phyloP scores from a whole-genome alignment of 2,113 vertebrate species.

The Ahaetulla prasina region DNA sequence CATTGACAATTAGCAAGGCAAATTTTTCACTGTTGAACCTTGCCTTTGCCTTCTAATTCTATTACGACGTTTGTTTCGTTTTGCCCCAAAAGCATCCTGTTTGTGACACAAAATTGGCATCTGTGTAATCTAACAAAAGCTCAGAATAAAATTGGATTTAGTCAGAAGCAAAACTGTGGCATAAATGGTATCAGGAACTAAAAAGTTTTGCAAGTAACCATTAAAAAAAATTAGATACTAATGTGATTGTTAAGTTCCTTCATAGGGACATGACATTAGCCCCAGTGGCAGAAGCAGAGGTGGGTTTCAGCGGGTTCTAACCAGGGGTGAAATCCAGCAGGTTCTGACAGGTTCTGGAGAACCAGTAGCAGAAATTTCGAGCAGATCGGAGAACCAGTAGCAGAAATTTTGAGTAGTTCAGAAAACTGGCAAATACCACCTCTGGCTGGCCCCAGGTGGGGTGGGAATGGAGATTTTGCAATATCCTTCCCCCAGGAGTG shows the following conservation, averaged over 20 bases:
- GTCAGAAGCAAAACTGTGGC: slow-evolving; percentile 40
- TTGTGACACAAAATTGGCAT: slow-evolving; percentile 49
- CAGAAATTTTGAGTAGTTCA: too few species aligned
- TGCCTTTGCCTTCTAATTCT: slow-evolving; percentile 53
- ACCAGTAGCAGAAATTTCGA: too few species aligned
- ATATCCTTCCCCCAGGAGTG: too few species aligned
- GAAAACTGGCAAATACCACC: too few species aligned
- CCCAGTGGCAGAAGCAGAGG: neutral
- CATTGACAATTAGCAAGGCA: slow-evolving; percentile 56
- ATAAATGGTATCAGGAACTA: slow-evolving; percentile 23
- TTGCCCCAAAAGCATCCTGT: slow-evolving; percentile 32
- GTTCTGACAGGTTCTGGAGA: too few species aligned
- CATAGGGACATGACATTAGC: slow-evolving; percentile 36
- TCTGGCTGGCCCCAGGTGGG: too few species aligned
- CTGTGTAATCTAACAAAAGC: slow-evolving; percentile 56
- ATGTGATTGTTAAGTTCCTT: slow-evolving; percentile 54
- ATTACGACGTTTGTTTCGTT: slow-evolving; percentile 51
- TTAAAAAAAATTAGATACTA: slow-evolving; percentile 28
- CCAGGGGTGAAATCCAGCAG: too few species aligned
- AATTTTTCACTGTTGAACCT: slow-evolving; percentile 54
- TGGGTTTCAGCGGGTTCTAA: too few species aligned
- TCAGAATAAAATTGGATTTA: slow-evolving; percentile 47
- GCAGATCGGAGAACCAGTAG: too few species aligned
- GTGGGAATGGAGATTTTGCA: too few species aligned
- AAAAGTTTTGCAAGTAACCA: slow-evolving; percentile 29